Evolutionary conservation across 2,797 vertebrate genomes (phyloP), one percentile per base, ranked within the genome.

Genomic region (Cynopterus sphinx): DNA sequence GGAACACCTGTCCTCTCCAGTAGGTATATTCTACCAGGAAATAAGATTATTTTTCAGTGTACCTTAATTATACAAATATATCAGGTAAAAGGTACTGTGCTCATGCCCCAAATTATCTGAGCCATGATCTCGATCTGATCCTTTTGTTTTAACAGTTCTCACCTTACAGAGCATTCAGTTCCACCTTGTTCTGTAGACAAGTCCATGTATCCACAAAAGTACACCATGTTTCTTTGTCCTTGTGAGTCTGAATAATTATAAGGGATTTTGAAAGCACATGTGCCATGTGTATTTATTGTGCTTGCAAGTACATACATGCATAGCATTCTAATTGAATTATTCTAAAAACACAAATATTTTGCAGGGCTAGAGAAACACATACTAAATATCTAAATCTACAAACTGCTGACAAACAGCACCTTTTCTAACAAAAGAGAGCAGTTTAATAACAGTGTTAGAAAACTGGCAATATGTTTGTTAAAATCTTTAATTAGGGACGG

Each of bases 401-500:
- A 96, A 97, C 96, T 98, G 95, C 97, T 97, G 97, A 91, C 70
- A 91, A 97, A 95, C 97, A 97, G 97, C 96, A 92, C 95, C 94
- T 97, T 97, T 98, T 92, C 98, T 98, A 98, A 98, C 97, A 97
- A 97, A 96, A 98, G 96, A 95, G 95, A 94, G 97, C 98, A 98
- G 97, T 90, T 97, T 95, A 79, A 94, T 98, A 98, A 97, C 98
- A 97, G 98, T 97, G 96, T 98, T 98, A 97, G 98, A 96, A 98
- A 97, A 95, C 98, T 98, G 98, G 98, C 98, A 99, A 98, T 98
- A 98, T 98, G 98, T 98, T 99, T 99, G 98, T 98, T 98, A 98
- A 98, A 98, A 99, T 98, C 98, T 99, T 99, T 98, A 99, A 99
- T 99, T 99, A 99, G 98, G 98, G 96, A 98, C 98, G 97, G 97